Evolutionary conservation across 1,140 invertebrate genomes (phyloP), one percentile per base, ranked within the genome.

Genomic region (Oedothorax gibbosus): DNA sequence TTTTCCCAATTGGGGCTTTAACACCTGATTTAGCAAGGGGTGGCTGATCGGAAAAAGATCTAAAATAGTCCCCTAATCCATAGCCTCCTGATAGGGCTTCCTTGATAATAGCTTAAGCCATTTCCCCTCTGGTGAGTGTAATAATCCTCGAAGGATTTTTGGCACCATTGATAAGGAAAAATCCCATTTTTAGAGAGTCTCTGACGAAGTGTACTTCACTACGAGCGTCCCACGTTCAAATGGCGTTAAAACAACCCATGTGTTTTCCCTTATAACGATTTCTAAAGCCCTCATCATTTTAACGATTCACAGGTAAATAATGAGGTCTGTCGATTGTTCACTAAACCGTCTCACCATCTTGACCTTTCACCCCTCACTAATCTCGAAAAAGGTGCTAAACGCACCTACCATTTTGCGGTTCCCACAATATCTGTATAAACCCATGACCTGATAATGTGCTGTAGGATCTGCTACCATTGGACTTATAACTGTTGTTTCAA

Each of bases 401-500:
- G 53, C 53, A 18, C 49, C 50, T 68, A 80, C 3, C 7, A 80
- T 68, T 80, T 80, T n/a, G n/a, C 50, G 0, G 64, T 50, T 15
- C 54, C 49, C n/a, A 80, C 78, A n/a, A 69, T 51, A 57, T 80
- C 78, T 35, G 6, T 54, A 69, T 80, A 80, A 18, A 80, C 49
- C 12, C n/a, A 80, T 21, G 1, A 78, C 57, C 15, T 18, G 2
- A 64, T 18, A 50, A 54, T 14, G 9, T 7, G 57, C 11, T 6
- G 9, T 50, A 12, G 60, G 60, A 50, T n/a, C n/a, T n/a, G n/a
- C n/a, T n/a, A n/a, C n/a, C n/a, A n/a, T n/a, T n/a, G n/a, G n/a
- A n/a, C n/a, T n/a, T n/a, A n/a, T n/a, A n/a, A n/a, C n/a, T n/a
- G n/a, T n/a, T n/a, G n/a, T n/a, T n/a, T n/a, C n/a, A n/a, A n/a